Base-by-base conservation (phyloP, 2,797 vertebrate genomes). In the Poecile montanus region DNA sequence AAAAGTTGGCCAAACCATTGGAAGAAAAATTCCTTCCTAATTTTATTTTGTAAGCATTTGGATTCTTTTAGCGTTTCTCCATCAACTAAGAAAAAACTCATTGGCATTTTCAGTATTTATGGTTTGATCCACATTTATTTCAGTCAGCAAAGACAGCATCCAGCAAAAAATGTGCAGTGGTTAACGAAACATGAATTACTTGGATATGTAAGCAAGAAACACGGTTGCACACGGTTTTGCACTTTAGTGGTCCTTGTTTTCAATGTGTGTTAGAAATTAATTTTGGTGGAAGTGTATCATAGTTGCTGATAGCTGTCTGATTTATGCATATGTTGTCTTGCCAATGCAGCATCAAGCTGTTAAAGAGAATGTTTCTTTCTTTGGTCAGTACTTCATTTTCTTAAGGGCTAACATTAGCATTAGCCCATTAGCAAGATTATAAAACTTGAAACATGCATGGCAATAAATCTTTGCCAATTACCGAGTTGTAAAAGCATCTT, bases 381-480 rank as follows among this genome's bases (percentile, higher is more conserved):
- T 65, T 79, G 74, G 91, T 90, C 89, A 70, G 32, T 85, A 47
- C 89, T 88, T 82, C 13, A 50, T 94, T 94, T 89, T 93, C 62
- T 44, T 56, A 50, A 79, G 85, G 48, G 57, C 38, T 47, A 51
- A 71, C 25, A 57, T 22, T 57, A 56, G 83, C 23, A 11, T 84
- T 94, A 81, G 75, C 29, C 48, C 18, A 32, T 94, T 90, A 71
- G 65, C n/a, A 76, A 62, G 94, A 94, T 79, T 94, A 84, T 94
- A 96, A 95, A 93, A 93, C 82, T 85, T 94, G 90, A 96, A 96
- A 88, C 76, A 91, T 51, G 53, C 13, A 63, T 65, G 58, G 62
- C 84, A 94, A 45, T 95, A 96, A 95, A 90, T 97, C 74, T 68
- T 60, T 62, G 96, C 81, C 93, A 95, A 94, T 97, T 87, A 92